Conservation (phyloP, 2,113 vertebrate genomes). For the Scopus umbretta region DNA sequence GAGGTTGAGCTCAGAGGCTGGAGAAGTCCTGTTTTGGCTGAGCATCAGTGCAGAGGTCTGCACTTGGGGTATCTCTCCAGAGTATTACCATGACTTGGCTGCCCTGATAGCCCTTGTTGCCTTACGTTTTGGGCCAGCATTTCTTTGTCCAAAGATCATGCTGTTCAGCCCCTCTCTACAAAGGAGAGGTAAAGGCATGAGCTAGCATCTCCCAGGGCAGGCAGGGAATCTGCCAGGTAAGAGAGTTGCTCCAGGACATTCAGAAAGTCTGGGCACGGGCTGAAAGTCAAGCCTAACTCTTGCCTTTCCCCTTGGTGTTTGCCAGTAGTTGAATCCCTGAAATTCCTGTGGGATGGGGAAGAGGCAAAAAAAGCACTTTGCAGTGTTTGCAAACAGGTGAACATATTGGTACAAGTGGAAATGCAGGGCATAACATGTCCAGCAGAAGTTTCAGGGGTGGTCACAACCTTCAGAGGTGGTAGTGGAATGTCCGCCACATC, state of each 20-base stretch:
- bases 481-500: neutral
- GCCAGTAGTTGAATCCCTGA: neutral
- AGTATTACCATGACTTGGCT: neutral
- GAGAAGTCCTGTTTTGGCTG: accelerated
- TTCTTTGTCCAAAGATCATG: neutral
- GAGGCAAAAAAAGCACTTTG: neutral
- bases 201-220: neutral
- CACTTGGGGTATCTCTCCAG: neutral
- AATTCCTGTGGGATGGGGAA: too few relatives aligned
- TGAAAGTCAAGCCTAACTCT: neutral
- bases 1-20: neutral
- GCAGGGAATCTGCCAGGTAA: neutral
- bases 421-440: neutral
- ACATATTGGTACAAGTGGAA: neutral
- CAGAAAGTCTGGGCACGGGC: neutral
- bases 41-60: neutral
- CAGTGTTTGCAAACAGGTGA: neutral
- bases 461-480: neutral
- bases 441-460: neutral
- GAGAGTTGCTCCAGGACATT: too few relatives aligned
- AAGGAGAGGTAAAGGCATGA: neutral
- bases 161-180: neutral
- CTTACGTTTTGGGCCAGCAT: neutral
- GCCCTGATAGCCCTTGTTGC: too few relatives aligned
- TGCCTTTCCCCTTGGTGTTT: neutral